A percentile compares a stretch with the other conserved stretches of the same genome.
phyloP scores from a whole-genome alignment of 2,113 vertebrate genomes.

The Lophius piscatorius region DNA sequence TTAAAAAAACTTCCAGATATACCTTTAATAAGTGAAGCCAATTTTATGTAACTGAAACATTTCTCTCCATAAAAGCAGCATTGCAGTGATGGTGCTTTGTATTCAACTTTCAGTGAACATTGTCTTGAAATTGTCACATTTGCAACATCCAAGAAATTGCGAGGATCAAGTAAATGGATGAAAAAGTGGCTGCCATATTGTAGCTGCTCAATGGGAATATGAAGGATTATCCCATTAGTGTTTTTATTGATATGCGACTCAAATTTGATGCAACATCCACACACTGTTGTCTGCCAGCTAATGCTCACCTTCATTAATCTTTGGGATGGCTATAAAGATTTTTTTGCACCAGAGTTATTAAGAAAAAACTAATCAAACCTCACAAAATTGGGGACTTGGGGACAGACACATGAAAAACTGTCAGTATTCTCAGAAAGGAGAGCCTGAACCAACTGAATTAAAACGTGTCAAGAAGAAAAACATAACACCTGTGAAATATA shows the following conservation, averaged over 20 bases:
- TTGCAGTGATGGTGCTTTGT: too few species aligned
- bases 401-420: slow-evolving; percentile 16
- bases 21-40: neutral
- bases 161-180: slow-evolving; percentile 12
- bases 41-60: neutral
- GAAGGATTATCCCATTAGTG: slow-evolving; percentile 36
- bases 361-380: slow-evolving; percentile 58
- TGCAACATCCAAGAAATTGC: slow-evolving; percentile 5
- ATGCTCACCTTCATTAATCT: slow-evolving; percentile 25
- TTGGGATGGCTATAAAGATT: slow-evolving; percentile 18
- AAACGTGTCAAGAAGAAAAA: slow-evolving; percentile 44
- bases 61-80: neutral
- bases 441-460: slow-evolving; percentile 50
- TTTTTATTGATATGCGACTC: slow-evolving; percentile 46
- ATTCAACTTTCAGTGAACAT: neutral
- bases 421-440: slow-evolving; percentile 27
- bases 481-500: slow-evolving; percentile 10
- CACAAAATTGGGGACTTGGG: too few species aligned
- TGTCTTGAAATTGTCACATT: slow-evolving; percentile 14
- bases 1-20: too few species aligned
- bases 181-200: slow-evolving; percentile 5
- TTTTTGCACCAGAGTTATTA: slow-evolving; percentile 15
- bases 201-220: slow-evolving; percentile 12
- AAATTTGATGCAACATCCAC: slow-evolving; percentile 15
- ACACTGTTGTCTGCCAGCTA: neutral